phyloP scores from a whole-genome alignment of 2,113 vertebrate species.

The Trematocara macrostoma region DNA sequence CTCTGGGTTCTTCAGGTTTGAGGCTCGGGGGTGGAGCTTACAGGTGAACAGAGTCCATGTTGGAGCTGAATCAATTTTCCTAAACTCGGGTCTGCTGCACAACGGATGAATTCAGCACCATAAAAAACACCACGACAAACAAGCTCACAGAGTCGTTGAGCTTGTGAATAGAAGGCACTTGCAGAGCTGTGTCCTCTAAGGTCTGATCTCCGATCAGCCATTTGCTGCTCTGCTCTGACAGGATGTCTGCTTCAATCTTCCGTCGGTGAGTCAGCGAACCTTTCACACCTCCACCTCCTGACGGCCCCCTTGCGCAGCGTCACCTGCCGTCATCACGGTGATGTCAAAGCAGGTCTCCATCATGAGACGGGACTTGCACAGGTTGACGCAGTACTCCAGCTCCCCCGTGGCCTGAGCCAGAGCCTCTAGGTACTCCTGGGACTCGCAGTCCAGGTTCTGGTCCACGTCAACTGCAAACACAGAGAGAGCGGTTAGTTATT shows the following conservation, averaged over 20 bases:
- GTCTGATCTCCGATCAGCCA: not conserved
- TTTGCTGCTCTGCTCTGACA: not conserved
- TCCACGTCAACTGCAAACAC: slow-evolving; percentile 83
- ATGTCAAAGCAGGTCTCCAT: slow-evolving; percentile 96
- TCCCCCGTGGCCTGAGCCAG: slow-evolving; percentile 82
- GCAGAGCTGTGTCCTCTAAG: slow-evolving; percentile 1
- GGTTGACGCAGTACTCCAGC: slow-evolving; percentile 83
- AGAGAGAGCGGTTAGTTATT: not conserved
- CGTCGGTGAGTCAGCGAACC: not conserved
- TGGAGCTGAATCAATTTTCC: slow-evolving; percentile 50
- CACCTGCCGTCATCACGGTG: slow-evolving; percentile 2
- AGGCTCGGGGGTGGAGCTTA: not conserved
- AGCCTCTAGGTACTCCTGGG: slow-evolving; percentile 84
- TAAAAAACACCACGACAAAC: not conserved
- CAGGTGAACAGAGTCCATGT: not conserved
- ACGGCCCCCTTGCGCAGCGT: not conserved
- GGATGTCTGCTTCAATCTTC: not conserved
- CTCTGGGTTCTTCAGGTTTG: not conserved
- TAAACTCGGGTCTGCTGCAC: slow-evolving; percentile 5
- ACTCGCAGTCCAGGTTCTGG: slow-evolving; percentile 82
- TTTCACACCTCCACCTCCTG: slow-evolving; percentile 11
- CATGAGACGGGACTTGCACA: slow-evolving; percentile 92
- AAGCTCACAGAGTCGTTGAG: not conserved
- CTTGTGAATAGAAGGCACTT: slow-evolving; percentile 74
- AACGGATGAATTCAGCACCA: slow-evolving; percentile 75